Evolutionary conservation across 2,797 vertebrate genomes (phyloP), one percentile per base, ranked within the genome.

Genomic region (Acanthurus lineatus): DNA sequence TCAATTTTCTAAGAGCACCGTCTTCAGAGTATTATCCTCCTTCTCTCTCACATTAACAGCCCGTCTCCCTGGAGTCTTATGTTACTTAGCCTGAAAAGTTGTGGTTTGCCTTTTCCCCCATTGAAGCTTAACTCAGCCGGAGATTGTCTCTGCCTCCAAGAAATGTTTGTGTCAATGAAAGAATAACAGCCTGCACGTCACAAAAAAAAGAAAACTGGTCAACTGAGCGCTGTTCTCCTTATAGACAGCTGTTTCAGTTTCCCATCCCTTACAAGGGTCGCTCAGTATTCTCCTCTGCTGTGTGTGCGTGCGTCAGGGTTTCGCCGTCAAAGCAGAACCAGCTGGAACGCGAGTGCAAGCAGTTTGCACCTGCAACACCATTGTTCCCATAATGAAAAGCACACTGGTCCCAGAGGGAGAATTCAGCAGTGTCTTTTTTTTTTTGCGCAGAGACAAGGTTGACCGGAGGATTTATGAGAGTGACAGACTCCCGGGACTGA

Each of bases 341-440:
- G 85, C 88, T 91, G 91, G 69, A 70, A 66, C 22, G 9, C 53
- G n/a, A 76, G 59, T 0, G 32, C 51, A 5, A 77, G 85, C 73
- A 66, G 38, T 90, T 81, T 86, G 82, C 92, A 94, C 93, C 92
- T 93, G 93, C 83, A 88, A 63, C 85, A 59, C 78, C 78, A 76
- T 91, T 80, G 81, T 88, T 85, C 85, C 76, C 63, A 5, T 85
- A 91, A 90, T 91, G 81, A 91, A 90, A 93, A 89, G 70, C 91
- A 89, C 70, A 84, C 63, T 14, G 1, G 58, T 73, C 88, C 85
- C 81, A 4, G 2, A 51, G 76, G 75, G 77, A 51, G 71, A 66
- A 47, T 68, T 70, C 62, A 16, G 2, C 3, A 0, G 45, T 20
- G 58, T 89, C 56, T 81, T 79, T 74, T 25, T 3, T 45, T 60